phyloP scores from a whole-genome alignment of 2,797 vertebrate genomes.

The Alectoris magna region DNA sequence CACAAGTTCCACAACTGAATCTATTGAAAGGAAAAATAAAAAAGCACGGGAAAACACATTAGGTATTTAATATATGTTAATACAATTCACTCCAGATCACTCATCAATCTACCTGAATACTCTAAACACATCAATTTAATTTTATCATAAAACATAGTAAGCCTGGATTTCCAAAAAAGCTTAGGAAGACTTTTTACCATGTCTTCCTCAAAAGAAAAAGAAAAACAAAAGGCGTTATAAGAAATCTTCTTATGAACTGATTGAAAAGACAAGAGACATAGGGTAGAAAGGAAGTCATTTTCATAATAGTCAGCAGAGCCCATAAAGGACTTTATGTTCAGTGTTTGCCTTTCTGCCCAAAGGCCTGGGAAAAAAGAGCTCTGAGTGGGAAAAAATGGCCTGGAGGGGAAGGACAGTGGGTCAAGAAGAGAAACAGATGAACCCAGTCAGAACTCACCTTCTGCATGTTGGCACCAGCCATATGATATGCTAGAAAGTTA shows the following conservation, averaged over 20 bases:
- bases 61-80: fast-evolving
- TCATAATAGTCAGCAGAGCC: background rate
- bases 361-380: background rate
- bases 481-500: constrained; percentile 91
- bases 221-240: background rate
- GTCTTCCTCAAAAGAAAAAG: background rate
- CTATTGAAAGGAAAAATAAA: background rate
- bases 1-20: background rate
- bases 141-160: no score
- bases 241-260: background rate
- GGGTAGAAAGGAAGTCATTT: background rate
- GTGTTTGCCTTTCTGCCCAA: background rate
- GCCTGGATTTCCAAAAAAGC: no score
- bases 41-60: background rate
- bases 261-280: background rate
- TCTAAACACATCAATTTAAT: no score
- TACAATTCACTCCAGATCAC: background rate
- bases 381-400: background rate
- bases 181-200: no score
- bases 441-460: constrained; percentile 81
- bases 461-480: constrained; percentile 90
- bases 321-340: background rate
- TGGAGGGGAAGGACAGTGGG: no score
- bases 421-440: background rate
- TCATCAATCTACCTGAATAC: no score